Percentiles rank a stretch among this genome's conserved stretches.
Evolutionary conservation across 2,113 vertebrate genomes (phyloP).

Genomic region (Fregetta grallaria): DNA sequence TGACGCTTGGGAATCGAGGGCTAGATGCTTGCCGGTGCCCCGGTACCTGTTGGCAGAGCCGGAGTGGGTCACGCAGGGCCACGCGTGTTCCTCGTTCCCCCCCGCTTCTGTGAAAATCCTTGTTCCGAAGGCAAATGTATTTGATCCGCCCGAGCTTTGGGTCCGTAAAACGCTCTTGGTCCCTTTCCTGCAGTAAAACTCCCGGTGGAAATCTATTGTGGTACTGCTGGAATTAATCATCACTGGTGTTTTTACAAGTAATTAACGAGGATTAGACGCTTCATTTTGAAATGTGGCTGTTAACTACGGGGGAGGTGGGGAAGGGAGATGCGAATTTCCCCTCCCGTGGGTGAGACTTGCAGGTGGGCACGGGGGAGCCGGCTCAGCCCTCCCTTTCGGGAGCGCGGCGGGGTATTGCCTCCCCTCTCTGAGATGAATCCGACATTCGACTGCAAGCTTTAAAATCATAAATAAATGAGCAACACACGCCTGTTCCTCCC

Average conservation of each 20-base stretch:
- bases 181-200: not conserved
- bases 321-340: not conserved
- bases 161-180: not conserved
- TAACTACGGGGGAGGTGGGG: not conserved
- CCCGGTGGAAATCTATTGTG: not conserved
- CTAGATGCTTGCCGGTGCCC: not conserved
- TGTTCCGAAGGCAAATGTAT: not conserved
- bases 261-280: not conserved
- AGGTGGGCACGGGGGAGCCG: not conserved
- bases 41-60: not conserved
- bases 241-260: not conserved
- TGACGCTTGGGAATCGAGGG: not conserved
- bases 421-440: fast-evolving
- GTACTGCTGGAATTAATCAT: not conserved
- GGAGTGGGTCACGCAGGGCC: not conserved
- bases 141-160: not conserved
- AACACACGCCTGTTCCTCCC: fast-evolving
- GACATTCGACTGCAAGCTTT: not conserved
- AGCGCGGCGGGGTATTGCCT: not conserved
- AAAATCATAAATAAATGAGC: fast-evolving
- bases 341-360: no score
- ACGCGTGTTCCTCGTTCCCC: no score
- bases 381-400: not conserved
- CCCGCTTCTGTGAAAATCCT: not conserved
- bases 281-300: not conserved